Base-by-base conservation (phyloP, 2,888 invertebrate genomes). In the Chrysodeixis includens region DNA sequence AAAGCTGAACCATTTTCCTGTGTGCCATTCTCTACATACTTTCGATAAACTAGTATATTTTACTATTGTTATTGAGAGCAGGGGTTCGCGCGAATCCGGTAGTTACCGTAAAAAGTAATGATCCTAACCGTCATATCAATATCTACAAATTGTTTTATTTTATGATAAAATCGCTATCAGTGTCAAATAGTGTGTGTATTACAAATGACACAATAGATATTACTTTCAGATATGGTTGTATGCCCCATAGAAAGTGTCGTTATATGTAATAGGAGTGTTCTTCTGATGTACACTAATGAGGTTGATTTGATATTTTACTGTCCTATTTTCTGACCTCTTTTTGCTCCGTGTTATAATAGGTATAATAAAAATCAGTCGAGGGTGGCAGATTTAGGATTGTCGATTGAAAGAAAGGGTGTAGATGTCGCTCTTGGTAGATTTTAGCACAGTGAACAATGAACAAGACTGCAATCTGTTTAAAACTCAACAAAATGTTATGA, bases 91-190 rank as follows among this genome's bases (percentile, higher is more conserved):
- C 72, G 81, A 85, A 83, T 80, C 74, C 77, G 76, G 81, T 82
- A 83, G 82, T 88, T 85, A 87, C 66, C 88, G 77, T 88, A 88
- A 88, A 88, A 88, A 86, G 81, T 88, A 86, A 88, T 84, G 86
- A 71, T 62, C 59, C 71, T 76, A 73, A 78, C 82, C 81, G 82
- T 80, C 80, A 81, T 83, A 87, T 74, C 86, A 84, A 85, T 83
- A 81, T 75, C 78, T 69, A 82, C 83, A 84, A 86, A 83, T 83
- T 82, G 83, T 84, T 86, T 80, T 76, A 70, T 76, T 78, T 76
- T 79, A 79, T 77, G 79, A 84, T 85, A 78, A 84, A 83, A 78
- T 76, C 70, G 22, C 63, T 59, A 79, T 81, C 70, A 73, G 59
- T 32, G 66, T 76, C 72, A 61, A 81, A 78, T 66, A 69, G 65